Evolutionary conservation across 2,797 vertebrate genomes (phyloP).

Genomic region (Notamacropus eugenii): DNA sequence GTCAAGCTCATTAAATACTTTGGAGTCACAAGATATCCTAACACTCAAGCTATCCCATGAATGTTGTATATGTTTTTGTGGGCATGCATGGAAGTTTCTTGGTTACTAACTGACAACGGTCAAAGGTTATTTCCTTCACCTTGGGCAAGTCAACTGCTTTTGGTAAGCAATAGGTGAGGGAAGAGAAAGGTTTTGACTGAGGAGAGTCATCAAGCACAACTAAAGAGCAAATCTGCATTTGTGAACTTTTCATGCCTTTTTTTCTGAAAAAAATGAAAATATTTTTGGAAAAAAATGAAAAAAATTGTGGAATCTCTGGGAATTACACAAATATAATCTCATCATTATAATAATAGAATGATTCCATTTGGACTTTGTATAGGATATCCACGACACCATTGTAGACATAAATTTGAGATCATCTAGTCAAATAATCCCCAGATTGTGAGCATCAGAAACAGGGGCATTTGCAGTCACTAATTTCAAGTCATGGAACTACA

Average conservation of each 20-base stretch:
- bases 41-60: not conserved
- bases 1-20: constrained; percentile 3
- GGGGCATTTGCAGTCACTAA: not conserved
- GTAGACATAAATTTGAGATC: not conserved
- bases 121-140: not conserved
- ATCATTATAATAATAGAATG: not conserved
- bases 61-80: constrained; percentile 5
- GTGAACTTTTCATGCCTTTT: not conserved
- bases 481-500: not conserved
- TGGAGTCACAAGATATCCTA: not conserved
- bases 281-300: too few relatives aligned
- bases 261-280: not conserved
- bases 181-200: not conserved
- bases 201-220: not conserved
- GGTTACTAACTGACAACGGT: constrained; percentile 4
- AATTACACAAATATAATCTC: not conserved
- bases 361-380: not conserved
- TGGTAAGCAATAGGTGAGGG: not conserved
- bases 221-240: not conserved
- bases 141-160: not conserved
- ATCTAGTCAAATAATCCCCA: not conserved
- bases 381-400: not conserved
- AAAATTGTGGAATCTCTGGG: not conserved
- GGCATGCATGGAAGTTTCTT: constrained; percentile 34
- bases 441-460: not conserved